phyloP scores from a whole-genome alignment of 2,113 vertebrate genomes.

The Echinops telfairi region DNA sequence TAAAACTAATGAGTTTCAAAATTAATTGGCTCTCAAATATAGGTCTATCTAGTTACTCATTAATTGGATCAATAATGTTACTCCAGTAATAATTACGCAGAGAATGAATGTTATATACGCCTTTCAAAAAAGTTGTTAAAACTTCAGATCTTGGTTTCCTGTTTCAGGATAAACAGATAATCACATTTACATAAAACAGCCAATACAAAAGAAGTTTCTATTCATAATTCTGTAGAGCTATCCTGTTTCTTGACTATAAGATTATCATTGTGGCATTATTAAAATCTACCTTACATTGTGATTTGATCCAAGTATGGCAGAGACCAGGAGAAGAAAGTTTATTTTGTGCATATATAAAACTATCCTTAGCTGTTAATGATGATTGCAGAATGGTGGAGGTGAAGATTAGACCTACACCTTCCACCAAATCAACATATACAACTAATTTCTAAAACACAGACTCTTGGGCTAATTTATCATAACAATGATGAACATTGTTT shows the following conservation, averaged over 20 bases:
- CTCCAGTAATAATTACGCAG: constrained; percentile 3
- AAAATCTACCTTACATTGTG: constrained; percentile 25
- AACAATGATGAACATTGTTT: neutral
- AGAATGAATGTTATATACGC: constrained; percentile 28
- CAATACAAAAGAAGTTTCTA: constrained; percentile 22
- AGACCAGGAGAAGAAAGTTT: neutral
- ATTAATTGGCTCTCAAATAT: neutral
- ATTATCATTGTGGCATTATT: constrained; percentile 5
- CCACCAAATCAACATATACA: neutral
- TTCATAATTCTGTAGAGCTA: constrained; percentile 35
- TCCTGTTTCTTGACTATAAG: constrained; percentile 33
- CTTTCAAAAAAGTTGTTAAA: constrained; percentile 43
- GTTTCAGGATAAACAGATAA: constrained; percentile 51
- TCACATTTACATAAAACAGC: constrained; percentile 14
- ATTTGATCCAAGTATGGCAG: neutral
- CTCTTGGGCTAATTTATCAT: neutral
- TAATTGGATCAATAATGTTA: constrained; percentile 6
- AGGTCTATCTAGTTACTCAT: neutral
- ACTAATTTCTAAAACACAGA: neutral
- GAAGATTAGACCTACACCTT: neutral
- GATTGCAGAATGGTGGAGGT: neutral
- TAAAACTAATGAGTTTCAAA: neutral
- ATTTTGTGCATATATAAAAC: neutral
- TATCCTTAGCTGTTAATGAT: neutral
- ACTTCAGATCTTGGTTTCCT: constrained; percentile 15